phyloP scores from a whole-genome alignment of 2,888 invertebrate species.

The Adela reaumurella region DNA sequence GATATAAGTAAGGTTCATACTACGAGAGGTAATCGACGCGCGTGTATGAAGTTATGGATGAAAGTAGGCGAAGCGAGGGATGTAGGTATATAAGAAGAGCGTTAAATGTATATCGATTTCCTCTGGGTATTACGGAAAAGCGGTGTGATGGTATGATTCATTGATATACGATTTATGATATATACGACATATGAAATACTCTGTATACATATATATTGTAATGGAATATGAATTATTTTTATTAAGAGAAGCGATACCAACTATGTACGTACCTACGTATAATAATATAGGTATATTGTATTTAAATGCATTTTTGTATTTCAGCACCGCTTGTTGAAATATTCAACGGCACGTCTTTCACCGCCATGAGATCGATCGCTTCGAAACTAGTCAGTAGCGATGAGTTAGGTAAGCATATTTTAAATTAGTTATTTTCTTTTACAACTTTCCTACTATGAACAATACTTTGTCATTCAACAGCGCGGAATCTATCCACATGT shows the following conservation, averaged over 20 bases:
- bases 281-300: background rate
- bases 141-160: too few species aligned
- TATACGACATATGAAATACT: background rate
- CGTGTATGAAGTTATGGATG: too few species aligned
- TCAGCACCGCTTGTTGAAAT: conserved; percentile 69
- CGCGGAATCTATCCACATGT: too few species aligned
- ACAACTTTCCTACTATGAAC: too few species aligned
- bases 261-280: background rate
- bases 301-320: conserved; percentile 16
- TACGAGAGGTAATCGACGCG: too few species aligned
- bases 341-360: conserved; percentile 71
- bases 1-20: too few species aligned
- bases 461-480: too few species aligned
- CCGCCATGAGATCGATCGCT: conserved; percentile 73
- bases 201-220: background rate
- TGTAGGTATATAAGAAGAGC: too few species aligned
- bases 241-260: background rate
- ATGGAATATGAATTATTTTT: background rate
- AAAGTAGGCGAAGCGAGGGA: too few species aligned
- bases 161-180: background rate
- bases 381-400: conserved; percentile 69
- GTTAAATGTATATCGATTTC: too few species aligned
- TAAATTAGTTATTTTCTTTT: too few species aligned
- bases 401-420: conserved; percentile 70
- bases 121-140: too few species aligned